Evolutionary conservation across 1,140 invertebrate genomes (phyloP).

Genomic region (Diorhabda sublineata): DNA sequence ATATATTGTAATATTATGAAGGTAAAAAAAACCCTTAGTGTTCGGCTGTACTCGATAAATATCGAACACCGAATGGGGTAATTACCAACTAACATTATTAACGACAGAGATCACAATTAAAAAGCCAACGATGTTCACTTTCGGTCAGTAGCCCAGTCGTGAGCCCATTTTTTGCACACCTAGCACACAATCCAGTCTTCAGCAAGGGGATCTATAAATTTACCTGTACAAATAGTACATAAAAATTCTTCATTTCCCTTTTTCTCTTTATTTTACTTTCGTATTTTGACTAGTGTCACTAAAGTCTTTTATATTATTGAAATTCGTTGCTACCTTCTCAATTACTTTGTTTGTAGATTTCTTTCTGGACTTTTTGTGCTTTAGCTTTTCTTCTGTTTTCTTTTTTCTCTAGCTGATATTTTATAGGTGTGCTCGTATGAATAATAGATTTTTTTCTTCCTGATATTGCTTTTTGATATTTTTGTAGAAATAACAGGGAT

Average conservation of each 20-base stretch:
- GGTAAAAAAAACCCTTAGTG: background rate
- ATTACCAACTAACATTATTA: background rate
- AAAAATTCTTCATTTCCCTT: conserved; percentile 2
- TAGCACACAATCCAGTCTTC: conserved; percentile 6
- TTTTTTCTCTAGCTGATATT: background rate
- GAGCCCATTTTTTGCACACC: conserved; percentile 12
- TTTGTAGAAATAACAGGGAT: background rate
- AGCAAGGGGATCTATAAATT: conserved; percentile 6
- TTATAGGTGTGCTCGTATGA: background rate
- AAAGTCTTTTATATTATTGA: conserved; percentile 8
- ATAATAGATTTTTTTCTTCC: background rate
- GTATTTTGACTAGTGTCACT: conserved; percentile 12
- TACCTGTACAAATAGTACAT: background rate
- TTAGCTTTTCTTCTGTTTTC: background rate
- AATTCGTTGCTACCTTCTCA: background rate
- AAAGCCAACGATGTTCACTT: background rate
- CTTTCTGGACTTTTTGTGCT: background rate
- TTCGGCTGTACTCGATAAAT: background rate
- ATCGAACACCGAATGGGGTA: background rate
- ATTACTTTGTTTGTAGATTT: background rate
- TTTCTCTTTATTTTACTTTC: background rate
- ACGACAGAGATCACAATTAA: background rate
- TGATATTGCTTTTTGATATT: conserved; percentile 1
- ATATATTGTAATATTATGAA: background rate
- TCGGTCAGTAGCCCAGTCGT: conserved; percentile 1